phyloP scores from a whole-genome alignment of 2,797 vertebrate species.

The Microctenopoma stevenorrisi region DNA sequence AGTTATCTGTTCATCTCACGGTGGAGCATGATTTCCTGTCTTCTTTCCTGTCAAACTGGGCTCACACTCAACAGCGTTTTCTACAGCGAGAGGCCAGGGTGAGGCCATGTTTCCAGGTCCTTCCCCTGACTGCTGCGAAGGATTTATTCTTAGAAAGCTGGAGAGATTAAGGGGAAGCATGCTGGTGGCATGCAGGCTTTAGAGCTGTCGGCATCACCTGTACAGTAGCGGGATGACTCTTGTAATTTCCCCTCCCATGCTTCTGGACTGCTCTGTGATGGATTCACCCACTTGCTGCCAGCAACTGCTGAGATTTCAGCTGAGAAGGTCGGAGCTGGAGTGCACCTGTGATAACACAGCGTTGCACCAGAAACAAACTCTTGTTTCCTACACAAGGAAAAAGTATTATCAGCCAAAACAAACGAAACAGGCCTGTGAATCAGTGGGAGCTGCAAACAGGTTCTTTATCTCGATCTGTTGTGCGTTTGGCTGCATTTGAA shows the following conservation, averaged over 20 bases:
- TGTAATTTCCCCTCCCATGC: conserved; percentile 2
- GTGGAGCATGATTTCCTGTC: background rate
- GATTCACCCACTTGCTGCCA: background rate
- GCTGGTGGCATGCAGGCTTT: conserved; percentile 1
- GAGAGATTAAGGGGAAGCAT: conserved; percentile 11
- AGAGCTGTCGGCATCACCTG: background rate
- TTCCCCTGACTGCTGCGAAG: background rate
- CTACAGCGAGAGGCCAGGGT: conserved; percentile 10
- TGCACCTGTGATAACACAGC: conserved; percentile 17
- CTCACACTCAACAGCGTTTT: conserved; percentile 3
- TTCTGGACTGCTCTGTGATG: conserved; percentile 9
- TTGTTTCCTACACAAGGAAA: conserved; percentile 10
- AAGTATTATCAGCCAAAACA: conserved; percentile 24
- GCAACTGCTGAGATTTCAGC: conserved; percentile 21
- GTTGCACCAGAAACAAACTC: conserved; percentile 14
- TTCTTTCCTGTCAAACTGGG: background rate
- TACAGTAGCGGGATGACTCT: conserved; percentile 12
- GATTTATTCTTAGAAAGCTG: conserved; percentile 12
- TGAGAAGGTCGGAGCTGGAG: conserved; percentile 19
- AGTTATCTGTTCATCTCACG: no score
- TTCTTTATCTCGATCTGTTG: conserved; percentile 1
- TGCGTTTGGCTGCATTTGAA: background rate
- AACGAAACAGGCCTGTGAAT: conserved; percentile 24
- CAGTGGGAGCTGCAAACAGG: conserved; percentile 12
- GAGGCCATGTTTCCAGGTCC: conserved; percentile 5